Evolutionary conservation across 1,140 invertebrate species (phyloP).

Genomic region (Leguminivora glycinivorella): DNA sequence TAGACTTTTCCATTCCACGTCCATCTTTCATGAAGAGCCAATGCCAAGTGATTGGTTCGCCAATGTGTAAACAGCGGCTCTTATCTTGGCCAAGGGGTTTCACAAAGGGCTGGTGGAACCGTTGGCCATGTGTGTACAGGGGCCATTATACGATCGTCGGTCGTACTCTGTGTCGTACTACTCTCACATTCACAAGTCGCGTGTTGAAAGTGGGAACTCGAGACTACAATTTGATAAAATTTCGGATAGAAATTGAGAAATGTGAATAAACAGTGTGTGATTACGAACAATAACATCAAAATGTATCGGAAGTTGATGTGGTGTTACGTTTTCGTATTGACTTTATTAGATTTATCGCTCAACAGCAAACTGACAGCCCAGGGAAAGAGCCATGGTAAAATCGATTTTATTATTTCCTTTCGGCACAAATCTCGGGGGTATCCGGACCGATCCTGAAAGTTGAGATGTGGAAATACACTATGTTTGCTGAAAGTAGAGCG

Average conservation of each 20-base stretch:
- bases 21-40: no score
- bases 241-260: conserved; percentile 51
- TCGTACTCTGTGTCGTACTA: neutral
- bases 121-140: no score
- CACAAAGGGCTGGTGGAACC: no score
- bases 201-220: conserved; percentile 52
- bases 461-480: neutral
- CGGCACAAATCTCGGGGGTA: neutral
- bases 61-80: no score
- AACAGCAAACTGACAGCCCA: conserved; percentile 70
- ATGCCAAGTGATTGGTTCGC: no score
- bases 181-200: conserved; percentile 46
- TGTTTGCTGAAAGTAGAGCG: neutral
- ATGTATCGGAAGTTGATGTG: conserved; percentile 70
- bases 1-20: no score
- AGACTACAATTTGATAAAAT: conserved; percentile 46
- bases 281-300: conserved; percentile 49
- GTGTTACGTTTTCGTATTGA: conserved; percentile 71
- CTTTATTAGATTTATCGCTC: conserved; percentile 68
- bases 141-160: neutral
- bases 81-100: no score
- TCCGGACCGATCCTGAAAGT: neutral
- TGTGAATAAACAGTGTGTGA: conserved; percentile 60
- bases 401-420: conserved; percentile 53
- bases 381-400: conserved; percentile 76